Evolutionary conservation across 2,113 vertebrate genomes (phyloP), one percentile per base, ranked within the genome.

Genomic region (Megaleporinus macrocephalus): DNA sequence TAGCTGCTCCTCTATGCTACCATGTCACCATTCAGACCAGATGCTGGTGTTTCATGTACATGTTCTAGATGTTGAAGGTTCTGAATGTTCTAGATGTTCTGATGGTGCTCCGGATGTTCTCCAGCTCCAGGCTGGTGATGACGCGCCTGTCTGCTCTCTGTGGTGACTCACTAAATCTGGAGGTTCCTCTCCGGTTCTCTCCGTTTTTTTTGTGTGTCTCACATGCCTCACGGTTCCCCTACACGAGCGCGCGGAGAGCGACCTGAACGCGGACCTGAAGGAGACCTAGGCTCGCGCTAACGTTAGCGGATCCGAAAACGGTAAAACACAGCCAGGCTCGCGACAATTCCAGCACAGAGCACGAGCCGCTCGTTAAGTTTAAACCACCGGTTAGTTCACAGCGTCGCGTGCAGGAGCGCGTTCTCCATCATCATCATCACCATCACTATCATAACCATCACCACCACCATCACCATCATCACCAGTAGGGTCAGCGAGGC

Each of bases 401-500:
- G 49, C 1, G 1, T 18, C 16, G 49, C 16, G 49, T 51, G 49
- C 49, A 3, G 16, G 49, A 51, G 15, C 49, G 3, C 3, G 36
- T 36, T 36, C 3, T 36, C 36, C 49, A 51, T 51, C 16, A 16
- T 51, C 49, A 55, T 18, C 49, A 51, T 51, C 49, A 4, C 12
- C 47, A 15, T 51, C 49, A 47, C 2, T 16, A 16, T 18, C 51
- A 18, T 53, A 15, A 11, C 18, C 16, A 16, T 53, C 51, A 16
- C 18, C 51, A 16, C 18, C 51, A 16, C 18, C 51, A 16, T 53
- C 51, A 16, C 11, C 51, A 16, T 59, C 83, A 74, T 83, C 85
- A 68, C n/a, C n/a, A n/a, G n/a, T n/a, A n/a, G n/a, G n/a, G n/a
- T 51, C 49, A 85, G 14, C 5, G 15, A 51, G 3, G 49, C 49